A percentile compares a stretch with the other conserved stretches of the same genome.
phyloP scores from a whole-genome alignment of 1,140 invertebrate species.

The Penaeus chinensis region DNA sequence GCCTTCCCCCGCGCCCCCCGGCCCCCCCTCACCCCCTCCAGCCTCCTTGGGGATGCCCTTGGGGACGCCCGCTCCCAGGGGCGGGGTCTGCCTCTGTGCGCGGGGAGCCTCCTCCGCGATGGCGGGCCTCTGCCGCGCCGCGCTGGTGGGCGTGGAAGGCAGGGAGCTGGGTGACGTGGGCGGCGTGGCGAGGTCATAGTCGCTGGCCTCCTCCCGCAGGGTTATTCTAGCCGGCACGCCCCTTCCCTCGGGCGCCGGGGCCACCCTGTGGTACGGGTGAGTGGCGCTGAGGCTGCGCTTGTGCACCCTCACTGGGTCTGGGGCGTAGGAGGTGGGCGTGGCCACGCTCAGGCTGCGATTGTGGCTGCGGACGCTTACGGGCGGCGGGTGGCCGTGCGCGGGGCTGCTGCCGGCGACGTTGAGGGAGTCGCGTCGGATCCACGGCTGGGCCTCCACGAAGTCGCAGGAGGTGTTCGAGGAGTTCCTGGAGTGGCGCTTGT shows the following conservation, averaged over 20 bases:
- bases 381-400: constrained; percentile 17
- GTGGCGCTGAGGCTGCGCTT: constrained; percentile 50
- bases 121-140: not conserved
- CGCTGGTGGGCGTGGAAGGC: constrained; percentile 24
- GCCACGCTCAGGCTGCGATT: constrained; percentile 52
- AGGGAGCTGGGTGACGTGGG: constrained; percentile 28
- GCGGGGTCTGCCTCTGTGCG: no score
- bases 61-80: no score
- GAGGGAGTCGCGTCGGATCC: constrained; percentile 47
- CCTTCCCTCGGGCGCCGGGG: constrained; percentile 34
- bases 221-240: constrained; percentile 47
- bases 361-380: constrained; percentile 10
- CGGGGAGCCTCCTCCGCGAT: not conserved
- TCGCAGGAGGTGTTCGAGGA: constrained; percentile 54
- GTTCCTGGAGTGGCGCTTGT: constrained; percentile 47
- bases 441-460: constrained; percentile 57
- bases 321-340: constrained; percentile 33
- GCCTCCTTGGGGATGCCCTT: no score
- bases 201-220: constrained; percentile 41
- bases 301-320: constrained; percentile 43
- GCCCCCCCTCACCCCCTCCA: no score
- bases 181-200: constrained; percentile 4
- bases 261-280: constrained; percentile 42
- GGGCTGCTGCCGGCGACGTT: constrained; percentile 33
- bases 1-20: no score